Percentiles rank a stretch among this genome's conserved stretches.
phyloP scores from a whole-genome alignment of 2,888 invertebrate genomes.

The Cerastis rubricosa region DNA sequence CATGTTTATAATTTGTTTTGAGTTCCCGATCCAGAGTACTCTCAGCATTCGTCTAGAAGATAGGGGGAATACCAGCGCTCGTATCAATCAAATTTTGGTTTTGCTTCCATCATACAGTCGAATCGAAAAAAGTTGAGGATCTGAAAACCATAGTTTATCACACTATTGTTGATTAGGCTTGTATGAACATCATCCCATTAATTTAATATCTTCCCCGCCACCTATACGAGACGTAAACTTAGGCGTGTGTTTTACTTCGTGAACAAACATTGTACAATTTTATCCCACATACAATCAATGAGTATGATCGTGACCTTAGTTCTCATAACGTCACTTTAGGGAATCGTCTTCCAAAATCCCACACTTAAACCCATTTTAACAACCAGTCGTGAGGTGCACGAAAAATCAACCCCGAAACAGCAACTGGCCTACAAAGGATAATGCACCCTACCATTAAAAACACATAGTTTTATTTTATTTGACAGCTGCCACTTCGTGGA shows the following conservation, averaged over 20 bases:
- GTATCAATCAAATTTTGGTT: too few relatives aligned
- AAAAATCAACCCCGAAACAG: constrained; percentile 55
- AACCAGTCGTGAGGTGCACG: constrained; percentile 61
- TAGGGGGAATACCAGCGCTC: too few relatives aligned
- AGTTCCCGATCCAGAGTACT: too few relatives aligned
- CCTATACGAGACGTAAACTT: background rate
- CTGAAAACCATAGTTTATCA: background rate
- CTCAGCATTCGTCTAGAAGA: too few relatives aligned
- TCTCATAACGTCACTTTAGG: background rate
- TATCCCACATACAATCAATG: constrained; percentile 3
- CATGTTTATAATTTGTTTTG: too few relatives aligned
- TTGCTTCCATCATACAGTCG: background rate
- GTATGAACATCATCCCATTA: background rate
- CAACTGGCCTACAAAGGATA: constrained; percentile 19
- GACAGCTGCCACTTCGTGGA: constrained; percentile 22
- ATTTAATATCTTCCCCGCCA: background rate
- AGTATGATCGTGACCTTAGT: constrained; percentile 9
- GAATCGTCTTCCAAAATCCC: constrained; percentile 37
- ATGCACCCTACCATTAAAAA: constrained; percentile 17
- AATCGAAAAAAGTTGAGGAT: background rate
- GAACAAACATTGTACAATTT: background rate
- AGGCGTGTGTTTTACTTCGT: background rate
- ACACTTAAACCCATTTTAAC: constrained; percentile 37
- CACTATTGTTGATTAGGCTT: background rate
- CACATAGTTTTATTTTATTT: constrained; percentile 34